These are phyloP conservation scores for Hydrolagus affinis DNA, from an alignment of 2,113 vertebrate genomes.

Conservation along the genomic window DNA sequence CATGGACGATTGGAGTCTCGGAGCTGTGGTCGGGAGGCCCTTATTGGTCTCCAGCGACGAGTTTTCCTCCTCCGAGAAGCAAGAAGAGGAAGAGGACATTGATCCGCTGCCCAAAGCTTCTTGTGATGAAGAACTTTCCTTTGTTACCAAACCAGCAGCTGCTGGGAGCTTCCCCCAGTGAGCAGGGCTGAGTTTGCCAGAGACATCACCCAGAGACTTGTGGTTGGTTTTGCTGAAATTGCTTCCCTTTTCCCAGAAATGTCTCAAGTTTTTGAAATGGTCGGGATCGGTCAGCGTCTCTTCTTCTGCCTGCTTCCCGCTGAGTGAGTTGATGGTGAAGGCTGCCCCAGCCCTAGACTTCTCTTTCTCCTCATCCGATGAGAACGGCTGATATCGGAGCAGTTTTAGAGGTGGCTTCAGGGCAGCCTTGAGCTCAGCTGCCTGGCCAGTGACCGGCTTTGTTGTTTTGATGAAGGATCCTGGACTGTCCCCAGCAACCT, in stretches of 20 bases:
- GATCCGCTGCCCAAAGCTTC: constrained; percentile 38
- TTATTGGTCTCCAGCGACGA: constrained; percentile 10
- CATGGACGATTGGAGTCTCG: background rate
- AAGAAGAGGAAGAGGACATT: constrained; percentile 41
- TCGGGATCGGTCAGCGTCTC: constrained; percentile 38
- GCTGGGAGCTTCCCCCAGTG: constrained; percentile 30
- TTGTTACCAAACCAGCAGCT: background rate
- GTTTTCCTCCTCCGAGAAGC: constrained; percentile 34
- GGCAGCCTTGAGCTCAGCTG: background rate
- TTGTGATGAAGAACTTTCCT: background rate
- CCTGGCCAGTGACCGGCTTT: background rate
- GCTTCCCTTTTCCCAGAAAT: constrained; percentile 54
- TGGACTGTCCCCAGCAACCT: background rate
- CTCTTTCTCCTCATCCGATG: constrained; percentile 7
- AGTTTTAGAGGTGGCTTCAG: background rate
- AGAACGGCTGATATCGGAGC: background rate
- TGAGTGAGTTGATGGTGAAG: constrained; percentile 44
- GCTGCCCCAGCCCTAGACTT: constrained; percentile 30
- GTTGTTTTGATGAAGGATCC: background rate
- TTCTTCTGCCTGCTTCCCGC: constrained; percentile 42
- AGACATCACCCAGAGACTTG: background rate
- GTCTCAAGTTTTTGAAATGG: constrained; percentile 49
- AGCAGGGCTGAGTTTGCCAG: rapidly evolving
- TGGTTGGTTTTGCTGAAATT: constrained; percentile 32
- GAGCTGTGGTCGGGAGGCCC: background rate